A percentile compares a stretch with the other conserved stretches of the same genome.
phyloP scores from a whole-genome alignment of 2,888 invertebrate genomes.

The Empis stercorea region DNA sequence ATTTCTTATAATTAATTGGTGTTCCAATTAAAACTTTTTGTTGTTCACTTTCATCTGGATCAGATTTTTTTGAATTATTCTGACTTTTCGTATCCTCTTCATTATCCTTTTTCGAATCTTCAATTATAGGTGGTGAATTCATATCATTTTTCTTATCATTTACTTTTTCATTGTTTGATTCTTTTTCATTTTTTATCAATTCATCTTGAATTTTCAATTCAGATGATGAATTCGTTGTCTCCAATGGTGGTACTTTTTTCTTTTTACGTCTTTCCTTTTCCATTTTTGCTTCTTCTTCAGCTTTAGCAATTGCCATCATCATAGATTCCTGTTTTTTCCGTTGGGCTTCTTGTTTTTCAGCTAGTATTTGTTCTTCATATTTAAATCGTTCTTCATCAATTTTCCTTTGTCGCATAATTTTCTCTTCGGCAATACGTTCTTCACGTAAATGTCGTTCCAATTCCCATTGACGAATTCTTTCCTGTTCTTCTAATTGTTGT shows the following conservation, averaged over 20 bases:
- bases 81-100: background rate
- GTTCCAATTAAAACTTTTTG: slow-evolving; percentile 34
- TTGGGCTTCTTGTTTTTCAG: slow-evolving; percentile 59
- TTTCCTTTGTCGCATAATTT: slow-evolving; percentile 61
- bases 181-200: background rate
- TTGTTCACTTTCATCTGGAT: slow-evolving; percentile 19
- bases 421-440: slow-evolving; percentile 68
- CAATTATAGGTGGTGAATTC: slow-evolving; percentile 2
- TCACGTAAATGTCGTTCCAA: slow-evolving; percentile 58
- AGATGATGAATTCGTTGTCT: slow-evolving; percentile 7
- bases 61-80: background rate
- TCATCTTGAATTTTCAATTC: slow-evolving; percentile 7
- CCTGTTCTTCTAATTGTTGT: slow-evolving; percentile 72
- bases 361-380: slow-evolving; percentile 50
- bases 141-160: slow-evolving; percentile 1
- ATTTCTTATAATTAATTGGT: slow-evolving; percentile 33
- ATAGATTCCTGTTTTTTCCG: slow-evolving; percentile 61
- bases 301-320: slow-evolving; percentile 63
- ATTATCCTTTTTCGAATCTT: background rate
- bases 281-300: slow-evolving; percentile 57
- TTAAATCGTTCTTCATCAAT: slow-evolving; percentile 54
- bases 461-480: slow-evolving; percentile 61
- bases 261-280: slow-evolving; percentile 46
- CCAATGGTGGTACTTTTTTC: slow-evolving; percentile 18
- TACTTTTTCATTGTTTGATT: background rate